These are phyloP conservation scores for Hestina assimilis DNA, from an alignment of 1,140 invertebrate species.

Conservation along the genomic window DNA sequence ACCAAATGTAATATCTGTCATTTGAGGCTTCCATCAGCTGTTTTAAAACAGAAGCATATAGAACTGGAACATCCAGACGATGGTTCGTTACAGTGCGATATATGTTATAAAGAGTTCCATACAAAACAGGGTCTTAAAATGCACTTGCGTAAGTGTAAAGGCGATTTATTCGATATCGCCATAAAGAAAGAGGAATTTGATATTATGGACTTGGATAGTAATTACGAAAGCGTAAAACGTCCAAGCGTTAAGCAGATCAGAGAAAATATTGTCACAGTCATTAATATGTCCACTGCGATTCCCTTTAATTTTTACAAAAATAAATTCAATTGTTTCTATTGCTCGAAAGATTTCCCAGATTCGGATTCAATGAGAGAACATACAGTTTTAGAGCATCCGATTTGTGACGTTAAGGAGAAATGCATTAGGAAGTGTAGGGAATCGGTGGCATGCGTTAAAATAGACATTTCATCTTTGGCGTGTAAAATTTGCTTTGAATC, in stretches of 20 bases:
- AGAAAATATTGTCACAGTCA: constrained; percentile 62
- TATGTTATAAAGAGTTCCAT: constrained; percentile 64
- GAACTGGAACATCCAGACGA: constrained; percentile 64
- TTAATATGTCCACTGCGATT: constrained; percentile 69
- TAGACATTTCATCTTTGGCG: constrained; percentile 57
- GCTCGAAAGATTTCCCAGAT: constrained; percentile 64
- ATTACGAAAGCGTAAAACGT: constrained; percentile 46
- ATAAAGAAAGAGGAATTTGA: constrained; percentile 56
- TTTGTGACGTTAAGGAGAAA: constrained; percentile 59
- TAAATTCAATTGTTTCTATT: constrained; percentile 71
- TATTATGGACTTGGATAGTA: constrained; percentile 49
- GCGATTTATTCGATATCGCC: constrained; percentile 34
- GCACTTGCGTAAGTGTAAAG: constrained; percentile 64
- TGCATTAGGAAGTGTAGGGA: constrained; percentile 63
- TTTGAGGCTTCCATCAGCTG: constrained; percentile 57
- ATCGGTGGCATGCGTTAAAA: constrained; percentile 65
- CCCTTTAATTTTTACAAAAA: constrained; percentile 72
- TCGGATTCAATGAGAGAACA: constrained; percentile 63
- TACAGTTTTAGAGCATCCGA: constrained; percentile 54
- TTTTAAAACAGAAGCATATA: constrained; percentile 64
- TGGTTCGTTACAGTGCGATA: constrained; percentile 57
- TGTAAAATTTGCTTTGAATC: constrained; percentile 66
- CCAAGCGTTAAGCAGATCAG: constrained; percentile 65
- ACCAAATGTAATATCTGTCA: constrained; percentile 58
- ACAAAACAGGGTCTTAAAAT: constrained; percentile 65